Evolutionary conservation across 2,888 invertebrate species (phyloP).

Genomic region (Hydriomena furcata): DNA sequence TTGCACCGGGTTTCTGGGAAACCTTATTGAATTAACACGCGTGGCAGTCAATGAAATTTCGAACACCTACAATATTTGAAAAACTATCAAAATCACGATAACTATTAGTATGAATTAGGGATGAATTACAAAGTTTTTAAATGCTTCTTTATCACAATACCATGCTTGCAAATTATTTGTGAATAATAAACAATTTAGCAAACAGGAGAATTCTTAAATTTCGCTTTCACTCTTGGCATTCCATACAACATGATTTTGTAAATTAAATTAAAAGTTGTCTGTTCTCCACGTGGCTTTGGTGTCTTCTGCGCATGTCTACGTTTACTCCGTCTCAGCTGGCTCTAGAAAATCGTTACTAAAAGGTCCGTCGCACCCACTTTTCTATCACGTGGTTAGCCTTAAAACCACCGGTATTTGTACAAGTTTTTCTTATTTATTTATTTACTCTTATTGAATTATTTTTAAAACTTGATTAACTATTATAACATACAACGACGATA

Average conservation of each 20-base stretch:
- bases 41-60: conserved; percentile 15
- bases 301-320: conserved; percentile 67
- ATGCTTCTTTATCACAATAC: too few species aligned
- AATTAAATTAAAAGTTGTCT: conserved; percentile 48
- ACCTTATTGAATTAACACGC: conserved; percentile 8
- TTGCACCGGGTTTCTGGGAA: conserved; percentile 40
- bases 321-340: conserved; percentile 67
- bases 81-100: neutral
- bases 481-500: conserved; percentile 13
- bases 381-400: conserved; percentile 51
- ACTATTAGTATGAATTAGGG: too few species aligned
- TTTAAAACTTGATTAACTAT: too few species aligned
- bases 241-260: conserved; percentile 26
- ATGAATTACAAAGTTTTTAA: too few species aligned
- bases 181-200: neutral
- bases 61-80: neutral
- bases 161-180: neutral
- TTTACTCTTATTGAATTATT: neutral
- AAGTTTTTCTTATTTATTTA: neutral
- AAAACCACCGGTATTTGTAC: conserved; percentile 23
- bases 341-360: conserved; percentile 76
- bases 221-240: conserved; percentile 38
- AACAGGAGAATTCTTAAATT: conserved; percentile 7
- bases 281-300: conserved; percentile 62
- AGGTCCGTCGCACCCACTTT: conserved; percentile 53